Conservation (phyloP, 1,140 invertebrate species). For the Solenopsis invicta region DNA sequence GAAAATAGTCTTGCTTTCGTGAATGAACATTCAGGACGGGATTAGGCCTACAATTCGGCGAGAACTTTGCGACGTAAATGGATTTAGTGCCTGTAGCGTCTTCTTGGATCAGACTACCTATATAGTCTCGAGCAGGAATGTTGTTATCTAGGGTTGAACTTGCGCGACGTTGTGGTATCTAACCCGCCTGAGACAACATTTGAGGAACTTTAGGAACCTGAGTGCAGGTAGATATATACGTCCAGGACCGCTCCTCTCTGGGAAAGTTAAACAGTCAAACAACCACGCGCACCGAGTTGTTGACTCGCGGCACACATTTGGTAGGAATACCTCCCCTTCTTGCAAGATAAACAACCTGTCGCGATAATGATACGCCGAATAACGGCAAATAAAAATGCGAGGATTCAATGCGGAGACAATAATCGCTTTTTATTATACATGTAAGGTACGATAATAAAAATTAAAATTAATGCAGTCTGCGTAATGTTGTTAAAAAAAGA, state of each 20-base stretch:
- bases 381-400: slow-evolving; percentile 74
- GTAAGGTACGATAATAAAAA: neutral
- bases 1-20: neutral
- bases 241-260: slow-evolving; percentile 78
- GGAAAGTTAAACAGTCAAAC: slow-evolving; percentile 87
- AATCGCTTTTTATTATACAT: slow-evolving; percentile 14
- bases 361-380: slow-evolving; percentile 83
- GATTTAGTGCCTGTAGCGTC: neutral
- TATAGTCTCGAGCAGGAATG: slow-evolving; percentile 72
- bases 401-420: slow-evolving; percentile 5
- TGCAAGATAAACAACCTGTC: slow-evolving; percentile 84
- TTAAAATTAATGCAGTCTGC: neutral
- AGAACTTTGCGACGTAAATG: slow-evolving; percentile 48
- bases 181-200: slow-evolving; percentile 85
- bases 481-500: neutral
- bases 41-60: slow-evolving; percentile 5
- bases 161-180: slow-evolving; percentile 77
- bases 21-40: neutral
- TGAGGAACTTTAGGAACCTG: slow-evolving; percentile 78
- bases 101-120: slow-evolving; percentile 60
- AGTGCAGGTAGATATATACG: slow-evolving; percentile 79
- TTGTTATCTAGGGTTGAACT: slow-evolving; percentile 78
- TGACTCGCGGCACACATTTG: slow-evolving; percentile 85
- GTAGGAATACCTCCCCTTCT: slow-evolving; percentile 78
- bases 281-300: slow-evolving; percentile 81